A percentile compares a stretch with the other conserved stretches of the same genome.
Evolutionary conservation across 2,888 invertebrate species (phyloP).

Genomic region (Drosophila mettleri): DNA sequence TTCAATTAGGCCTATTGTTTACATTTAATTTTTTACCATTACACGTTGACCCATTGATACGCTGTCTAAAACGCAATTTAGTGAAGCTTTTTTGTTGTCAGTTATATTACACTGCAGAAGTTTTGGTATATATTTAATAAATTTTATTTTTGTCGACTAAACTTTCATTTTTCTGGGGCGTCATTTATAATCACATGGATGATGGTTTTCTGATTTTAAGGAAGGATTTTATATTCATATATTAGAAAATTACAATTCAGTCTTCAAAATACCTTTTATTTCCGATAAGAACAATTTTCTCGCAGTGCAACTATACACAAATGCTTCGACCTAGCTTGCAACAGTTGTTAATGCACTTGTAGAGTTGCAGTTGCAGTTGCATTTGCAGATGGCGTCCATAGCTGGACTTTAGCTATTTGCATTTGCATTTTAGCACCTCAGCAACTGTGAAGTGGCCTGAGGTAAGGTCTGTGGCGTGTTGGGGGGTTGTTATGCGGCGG

Average conservation of each 20-base stretch:
- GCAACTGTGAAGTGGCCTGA: constrained; percentile 21
- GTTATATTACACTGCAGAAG: constrained; percentile 2
- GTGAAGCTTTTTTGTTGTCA: neutral
- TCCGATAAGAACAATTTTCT: neutral
- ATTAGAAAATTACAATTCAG: too few species aligned
- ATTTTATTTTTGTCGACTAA: too few species aligned
- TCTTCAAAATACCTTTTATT: neutral
- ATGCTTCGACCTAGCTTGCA: constrained; percentile 58
- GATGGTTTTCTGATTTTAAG: too few species aligned
- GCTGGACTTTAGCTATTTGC: constrained; percentile 68
- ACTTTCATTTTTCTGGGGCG: too few species aligned
- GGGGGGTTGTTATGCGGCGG: neutral
- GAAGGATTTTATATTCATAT: too few species aligned
- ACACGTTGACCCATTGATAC: constrained; percentile 13
- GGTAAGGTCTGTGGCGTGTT: neutral
- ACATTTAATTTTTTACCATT: neutral
- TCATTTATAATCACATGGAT: too few species aligned
- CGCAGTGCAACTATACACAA: constrained; percentile 50
- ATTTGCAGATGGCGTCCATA: constrained; percentile 46
- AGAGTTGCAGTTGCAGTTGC: constrained; percentile 35
- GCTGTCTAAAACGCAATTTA: constrained; percentile 5
- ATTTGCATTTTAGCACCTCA: constrained; percentile 79
- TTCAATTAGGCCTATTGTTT: constrained; percentile 21
- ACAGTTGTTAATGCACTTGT: constrained; percentile 39
- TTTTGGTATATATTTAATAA: neutral